Base-by-base conservation (phyloP, 2,797 vertebrate genomes). In the Enteromius paludinosus region DNA sequence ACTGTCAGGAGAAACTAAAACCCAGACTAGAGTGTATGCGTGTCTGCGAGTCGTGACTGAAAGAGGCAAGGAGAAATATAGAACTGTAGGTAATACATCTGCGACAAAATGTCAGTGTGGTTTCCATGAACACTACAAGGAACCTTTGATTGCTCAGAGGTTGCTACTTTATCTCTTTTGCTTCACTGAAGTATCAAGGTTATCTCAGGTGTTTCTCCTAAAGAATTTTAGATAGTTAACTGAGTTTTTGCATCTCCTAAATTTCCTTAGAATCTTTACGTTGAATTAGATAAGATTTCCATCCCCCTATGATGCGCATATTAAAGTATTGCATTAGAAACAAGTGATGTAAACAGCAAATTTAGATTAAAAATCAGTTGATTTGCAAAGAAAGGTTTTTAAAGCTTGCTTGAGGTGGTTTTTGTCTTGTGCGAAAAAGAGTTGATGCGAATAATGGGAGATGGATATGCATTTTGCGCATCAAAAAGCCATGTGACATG, bases 1-100 rank as follows among this genome's bases (percentile, higher is more conserved):
- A 90, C 89, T 87, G 84, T 91, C 87, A 85, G 87, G 86, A 85
- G 88, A 92, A 93, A 91, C 86, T 81, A 11, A 85, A 89, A 88
- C 66, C 61, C 47, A 69, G 49, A 66, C 70, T 59, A 59, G 54
- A 62, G 56, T 61, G 3, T 45, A 68, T 79, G 71, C 70, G 41
- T 72, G 62, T 80, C 49, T 59, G 74, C 65, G 30, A 81, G 62
- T 75, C n/a, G 6, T 28, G 65, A 65, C 78, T 71, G 68, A 49
- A 33, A 81, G 25, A 56, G 35, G 28, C 61, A 49, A 59, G 33
- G 33, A 64, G 69, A 62, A 81, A 64, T 43, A 35, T 64, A 45
- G 11, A 77, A 30, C 38, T 20, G 41, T 77, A 77, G 38, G 41
- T 20, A 56, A 54, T 75, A 28, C n/a, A 41, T 75, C 66, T 38